These are phyloP conservation scores for Meandrina meandrites DNA, from an alignment of 92 coral and sea anemone genomes.

Conservation along the genomic window DNA sequence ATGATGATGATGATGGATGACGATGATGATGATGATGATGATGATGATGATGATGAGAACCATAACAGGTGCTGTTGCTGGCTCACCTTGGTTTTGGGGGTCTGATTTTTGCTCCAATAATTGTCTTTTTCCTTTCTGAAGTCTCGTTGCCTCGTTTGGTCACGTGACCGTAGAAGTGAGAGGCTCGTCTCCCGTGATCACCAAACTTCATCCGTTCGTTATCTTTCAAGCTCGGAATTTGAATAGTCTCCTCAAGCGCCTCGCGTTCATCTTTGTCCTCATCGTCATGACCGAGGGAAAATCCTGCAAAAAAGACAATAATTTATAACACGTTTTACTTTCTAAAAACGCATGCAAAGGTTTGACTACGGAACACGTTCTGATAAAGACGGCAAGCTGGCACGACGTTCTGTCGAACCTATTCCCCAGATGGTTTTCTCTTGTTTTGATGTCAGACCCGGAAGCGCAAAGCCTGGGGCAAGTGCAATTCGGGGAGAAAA, in stretches of 20 bases:
- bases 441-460: neutral
- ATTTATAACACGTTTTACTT: neutral
- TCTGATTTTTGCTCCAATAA: constrained; percentile 45
- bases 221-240: constrained; percentile 51
- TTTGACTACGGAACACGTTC: too few species aligned
- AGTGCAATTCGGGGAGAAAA: neutral
- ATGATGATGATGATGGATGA: too few species aligned
- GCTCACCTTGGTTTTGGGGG: constrained; percentile 89
- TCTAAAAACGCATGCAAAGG: neutral
- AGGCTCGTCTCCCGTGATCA: constrained; percentile 49
- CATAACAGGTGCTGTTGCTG: neutral
- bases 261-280: constrained; percentile 45
- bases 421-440: too few species aligned
- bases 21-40: too few species aligned
- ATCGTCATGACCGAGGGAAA: constrained; percentile 17
- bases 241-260: constrained; percentile 16
- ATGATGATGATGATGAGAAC: neutral
- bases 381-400: neutral
- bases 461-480: neutral
- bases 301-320: constrained; percentile 1
- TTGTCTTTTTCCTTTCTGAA: constrained; percentile 22
- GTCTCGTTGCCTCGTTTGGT: constrained; percentile 52
- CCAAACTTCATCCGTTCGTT: constrained; percentile 42
- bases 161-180: constrained; percentile 83
- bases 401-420: too few species aligned